A percentile compares a stretch with the other conserved stretches of the same genome.
Evolutionary conservation across 2,888 invertebrate species (phyloP).

Genomic region (Notocelia uddmanniana): DNA sequence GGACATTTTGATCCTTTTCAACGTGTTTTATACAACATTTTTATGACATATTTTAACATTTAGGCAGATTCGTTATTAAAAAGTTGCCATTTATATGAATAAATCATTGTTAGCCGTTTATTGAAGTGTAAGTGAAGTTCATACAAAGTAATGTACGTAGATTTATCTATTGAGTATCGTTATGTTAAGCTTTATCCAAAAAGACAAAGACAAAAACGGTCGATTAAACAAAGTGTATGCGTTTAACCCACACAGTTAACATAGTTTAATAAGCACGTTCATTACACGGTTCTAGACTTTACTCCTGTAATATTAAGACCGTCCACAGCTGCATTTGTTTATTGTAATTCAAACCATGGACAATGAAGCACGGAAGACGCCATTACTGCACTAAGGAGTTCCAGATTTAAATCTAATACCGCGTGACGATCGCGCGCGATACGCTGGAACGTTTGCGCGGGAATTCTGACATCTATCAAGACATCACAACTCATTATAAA

Average conservation of each 20-base stretch:
- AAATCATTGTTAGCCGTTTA: not conserved
- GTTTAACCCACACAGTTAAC: not conserved
- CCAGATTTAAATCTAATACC: constrained; percentile 79
- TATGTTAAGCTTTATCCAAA: not conserved
- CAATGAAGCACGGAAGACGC: constrained; percentile 63
- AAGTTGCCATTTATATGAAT: not conserved
- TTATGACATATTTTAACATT: constrained; percentile 1
- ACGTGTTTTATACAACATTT: constrained; percentile 28
- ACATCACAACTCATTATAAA: constrained; percentile 26
- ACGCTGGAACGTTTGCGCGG: constrained; percentile 63
- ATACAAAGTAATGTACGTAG: too few species aligned
- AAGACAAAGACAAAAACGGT: constrained; percentile 5
- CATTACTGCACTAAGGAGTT: constrained; percentile 75
- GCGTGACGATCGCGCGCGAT: constrained; percentile 75
- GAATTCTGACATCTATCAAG: constrained; percentile 56
- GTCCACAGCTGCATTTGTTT: not conserved
- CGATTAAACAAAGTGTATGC: constrained; percentile 10
- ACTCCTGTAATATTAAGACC: not conserved
- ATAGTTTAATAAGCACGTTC: not conserved
- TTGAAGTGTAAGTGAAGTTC: too few species aligned
- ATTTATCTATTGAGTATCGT: too few species aligned
- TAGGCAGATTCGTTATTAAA: not conserved
- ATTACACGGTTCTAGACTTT: constrained; percentile 12
- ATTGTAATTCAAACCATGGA: constrained; percentile 36
- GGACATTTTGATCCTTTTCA: constrained; percentile 56